Evolutionary conservation across 2,797 vertebrate species (phyloP), one percentile per base, ranked within the genome.

Genomic region (Harpagifer antarcticus): DNA sequence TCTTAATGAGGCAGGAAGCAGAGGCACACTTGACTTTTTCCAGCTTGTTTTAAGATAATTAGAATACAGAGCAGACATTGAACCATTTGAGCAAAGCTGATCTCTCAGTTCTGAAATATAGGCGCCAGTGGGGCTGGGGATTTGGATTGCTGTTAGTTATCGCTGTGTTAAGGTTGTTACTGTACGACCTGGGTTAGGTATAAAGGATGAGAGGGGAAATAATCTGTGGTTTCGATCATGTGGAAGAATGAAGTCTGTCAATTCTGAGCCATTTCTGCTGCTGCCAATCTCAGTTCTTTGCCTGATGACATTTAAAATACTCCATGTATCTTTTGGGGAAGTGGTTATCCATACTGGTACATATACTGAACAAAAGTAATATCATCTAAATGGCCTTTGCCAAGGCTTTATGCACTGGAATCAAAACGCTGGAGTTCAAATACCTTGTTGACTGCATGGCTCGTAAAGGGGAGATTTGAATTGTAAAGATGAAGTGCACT

Each of bases 401-500:
- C 56, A 79, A 86, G 81, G 75, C 88, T 84, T 87, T 91, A 90
- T 84, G 86, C 87, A 88, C 88, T 85, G 82, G 79, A 89, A 88
- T 85, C 62, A 85, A 81, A 44, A 75, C 63, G 23, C 84, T 83
- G 77, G 87, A 74, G 79, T 75, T 85, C 17, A 74, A 71, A 74
- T 55, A 86, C 42, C 78, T 53, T 27, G 74, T 68, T 76, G 78
- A 83, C 85, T 87, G 81, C 78, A 83, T 85, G 90, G 86, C 77
- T 86, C 80, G 84, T 75, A 67, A 55, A 83, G 82, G 54, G 81
- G 61, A 44, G 65, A 82, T 90, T 86, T 79, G 56, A 89, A 85
- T 73, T 74, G 85, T 85, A 84, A 82, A 84, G 79, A 78, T 76
- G 55, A 90, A 91, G 85, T 89, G 88, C 91, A 92, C 89, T 89